phyloP scores from a whole-genome alignment of 1,140 invertebrate species.

The Drosophila mojavensis region DNA sequence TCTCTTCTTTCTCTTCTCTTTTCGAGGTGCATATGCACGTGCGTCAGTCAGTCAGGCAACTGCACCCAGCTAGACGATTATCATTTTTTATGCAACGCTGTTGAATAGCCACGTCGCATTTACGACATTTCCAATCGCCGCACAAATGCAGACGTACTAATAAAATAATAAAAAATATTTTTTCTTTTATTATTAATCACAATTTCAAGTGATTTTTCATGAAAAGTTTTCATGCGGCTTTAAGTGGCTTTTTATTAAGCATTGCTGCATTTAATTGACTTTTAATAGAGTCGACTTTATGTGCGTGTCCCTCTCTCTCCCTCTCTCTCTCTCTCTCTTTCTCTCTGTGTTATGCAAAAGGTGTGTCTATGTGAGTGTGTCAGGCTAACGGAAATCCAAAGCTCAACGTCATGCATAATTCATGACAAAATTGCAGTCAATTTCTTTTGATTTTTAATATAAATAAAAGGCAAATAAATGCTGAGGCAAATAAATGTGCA shows the following conservation, averaged over 20 bases:
- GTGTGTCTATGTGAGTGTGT: conserved; percentile 62
- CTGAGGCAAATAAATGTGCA: conserved; percentile 38
- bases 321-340: neutral
- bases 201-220: conserved; percentile 52
- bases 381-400: conserved; percentile 73
- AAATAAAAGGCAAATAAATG: conserved; percentile 31
- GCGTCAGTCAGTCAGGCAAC: conserved; percentile 13
- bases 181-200: conserved; percentile 58
- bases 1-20: neutral
- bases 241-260: conserved; percentile 76
- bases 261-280: conserved; percentile 79
- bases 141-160: conserved; percentile 45
- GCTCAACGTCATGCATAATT: conserved; percentile 74
- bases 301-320: conserved; percentile 13
- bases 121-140: conserved; percentile 66
- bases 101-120: conserved; percentile 34
- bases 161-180: conserved; percentile 55
- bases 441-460: conserved; percentile 38
- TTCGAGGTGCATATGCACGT: conserved; percentile 2
- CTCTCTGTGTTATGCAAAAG: conserved; percentile 39
- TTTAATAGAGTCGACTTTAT: conserved; percentile 70
- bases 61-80: conserved; percentile 56
- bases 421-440: conserved; percentile 60
- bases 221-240: conserved; percentile 59
- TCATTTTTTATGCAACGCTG: conserved; percentile 46